Evolutionary conservation across 2,888 invertebrate genomes (phyloP).

Genomic region (Philhelius pedissequus): DNA sequence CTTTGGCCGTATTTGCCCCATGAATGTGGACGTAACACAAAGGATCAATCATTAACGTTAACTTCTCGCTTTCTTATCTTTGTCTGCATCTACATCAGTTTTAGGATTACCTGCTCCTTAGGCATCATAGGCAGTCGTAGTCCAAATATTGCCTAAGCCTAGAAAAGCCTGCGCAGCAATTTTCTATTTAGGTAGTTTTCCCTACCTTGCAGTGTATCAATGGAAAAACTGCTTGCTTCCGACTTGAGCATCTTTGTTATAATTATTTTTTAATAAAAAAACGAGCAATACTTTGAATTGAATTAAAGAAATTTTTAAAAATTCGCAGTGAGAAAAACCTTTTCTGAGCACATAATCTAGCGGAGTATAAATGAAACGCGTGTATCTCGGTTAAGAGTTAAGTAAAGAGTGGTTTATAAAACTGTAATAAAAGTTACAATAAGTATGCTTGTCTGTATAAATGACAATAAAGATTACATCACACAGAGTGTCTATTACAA

Average conservation of each 20-base stretch:
- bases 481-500: no score
- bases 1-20: conserved; percentile 26
- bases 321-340: no score
- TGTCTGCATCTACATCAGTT: conserved; percentile 7
- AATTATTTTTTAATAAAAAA: no score
- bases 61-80: conserved; percentile 21
- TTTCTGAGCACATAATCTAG: no score
- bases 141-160: background rate
- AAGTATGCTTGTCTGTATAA: no score
- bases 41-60: conserved; percentile 21
- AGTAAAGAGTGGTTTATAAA: no score
- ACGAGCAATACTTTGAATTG: no score
- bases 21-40: conserved; percentile 38
- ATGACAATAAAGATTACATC: no score
- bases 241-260: background rate
- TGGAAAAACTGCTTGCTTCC: background rate
- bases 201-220: background rate
- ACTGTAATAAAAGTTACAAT: no score
- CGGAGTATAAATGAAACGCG: no score
- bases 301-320: no score
- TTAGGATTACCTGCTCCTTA: background rate
- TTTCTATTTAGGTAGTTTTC: background rate
- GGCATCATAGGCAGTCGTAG: background rate
- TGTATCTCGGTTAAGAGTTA: no score
- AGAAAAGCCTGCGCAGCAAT: background rate